Evolutionary conservation across 2,888 invertebrate genomes (phyloP), one percentile per base, ranked within the genome.

Genomic region (Steinernema hermaphroditum): DNA sequence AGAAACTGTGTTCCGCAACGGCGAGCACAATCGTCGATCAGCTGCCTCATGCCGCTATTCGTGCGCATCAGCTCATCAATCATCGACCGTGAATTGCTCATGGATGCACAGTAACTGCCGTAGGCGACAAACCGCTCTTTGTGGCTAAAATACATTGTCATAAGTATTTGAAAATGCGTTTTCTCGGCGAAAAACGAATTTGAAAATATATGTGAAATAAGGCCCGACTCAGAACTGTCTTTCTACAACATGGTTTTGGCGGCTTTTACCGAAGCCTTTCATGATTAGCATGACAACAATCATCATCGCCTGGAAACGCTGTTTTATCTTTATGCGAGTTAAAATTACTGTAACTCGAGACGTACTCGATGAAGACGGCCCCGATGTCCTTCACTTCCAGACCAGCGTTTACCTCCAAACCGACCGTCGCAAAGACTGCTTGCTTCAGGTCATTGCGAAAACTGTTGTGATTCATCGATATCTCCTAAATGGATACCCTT

Each of bases 51-150:
- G 19, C 62, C 62, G 16, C 72, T 32, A 12, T 82, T 76, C 6
- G 54, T 73, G 68, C 80, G 75, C 75, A 79, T 77, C 54, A 92
- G 86, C 50, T 92, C 91, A 87, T 94, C 93, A 74, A 97, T 90
- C 74, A 91, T 90, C 77, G 92, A 92, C 87, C 94, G 94, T n/a
- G 96, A 95, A 71, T 90, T 90, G 0, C 94, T 92, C 76, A 98
- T 90, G 88, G 94, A 94, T 68, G 96, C 93, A 89, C 97, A 97
- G 88, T 96, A 98, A 86, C 93, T 93, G 16, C 96, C 96, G 87
- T 98, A 98, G 72, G 94, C 91, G 43, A 96, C 90, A 87, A 98
- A 92, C 76, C 92, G 91, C 86, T 94, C 93, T 82, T 94, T 92
- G 91, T 93, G 94, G 82, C 92, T 82, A 74, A 70, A 81, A 76